Percentiles rank a stretch among this genome's conserved stretches.
Evolutionary conservation across 2,888 invertebrate genomes (phyloP).

Genomic region (Diarsia rubi): DNA sequence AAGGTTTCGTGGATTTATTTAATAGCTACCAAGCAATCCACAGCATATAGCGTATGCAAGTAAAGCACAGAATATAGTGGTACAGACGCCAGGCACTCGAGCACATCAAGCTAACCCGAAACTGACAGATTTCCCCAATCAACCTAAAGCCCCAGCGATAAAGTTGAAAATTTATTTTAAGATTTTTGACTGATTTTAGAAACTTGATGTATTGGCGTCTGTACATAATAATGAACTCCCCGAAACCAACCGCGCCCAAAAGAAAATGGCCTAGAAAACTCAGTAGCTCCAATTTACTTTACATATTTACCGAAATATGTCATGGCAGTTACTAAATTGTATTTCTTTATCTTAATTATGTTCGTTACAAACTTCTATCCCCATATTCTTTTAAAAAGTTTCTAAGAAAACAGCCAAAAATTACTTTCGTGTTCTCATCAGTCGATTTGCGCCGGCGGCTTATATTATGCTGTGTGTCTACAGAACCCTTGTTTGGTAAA

Average conservation of each 20-base stretch:
- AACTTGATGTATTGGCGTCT: too few relatives aligned
- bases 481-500: slow-evolving; percentile 74
- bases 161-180: too few relatives aligned
- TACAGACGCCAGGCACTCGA: too few relatives aligned
- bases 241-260: background rate
- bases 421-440: slow-evolving; percentile 49
- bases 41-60: background rate
- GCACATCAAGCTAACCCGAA: too few relatives aligned
- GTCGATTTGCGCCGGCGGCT: slow-evolving; percentile 54
- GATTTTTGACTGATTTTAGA: too few relatives aligned
- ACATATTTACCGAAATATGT: slow-evolving; percentile 20
- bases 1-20: background rate
- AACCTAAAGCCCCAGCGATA: too few relatives aligned
- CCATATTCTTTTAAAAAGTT: slow-evolving; percentile 46
- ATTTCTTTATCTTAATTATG: slow-evolving; percentile 39
- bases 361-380: slow-evolving; percentile 28
- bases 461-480: slow-evolving; percentile 70
- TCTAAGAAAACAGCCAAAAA: slow-evolving; percentile 36
- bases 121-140: too few relatives aligned
- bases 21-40: background rate
- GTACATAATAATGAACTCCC: background rate
- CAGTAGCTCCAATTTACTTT: background rate
- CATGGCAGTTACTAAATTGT: slow-evolving; percentile 24
- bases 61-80: background rate
- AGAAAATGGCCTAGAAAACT: slow-evolving; percentile 13